These are phyloP conservation scores for Erpornis zantholeuca DNA, from an alignment of 2,113 vertebrate genomes.

Conservation along the genomic window DNA sequence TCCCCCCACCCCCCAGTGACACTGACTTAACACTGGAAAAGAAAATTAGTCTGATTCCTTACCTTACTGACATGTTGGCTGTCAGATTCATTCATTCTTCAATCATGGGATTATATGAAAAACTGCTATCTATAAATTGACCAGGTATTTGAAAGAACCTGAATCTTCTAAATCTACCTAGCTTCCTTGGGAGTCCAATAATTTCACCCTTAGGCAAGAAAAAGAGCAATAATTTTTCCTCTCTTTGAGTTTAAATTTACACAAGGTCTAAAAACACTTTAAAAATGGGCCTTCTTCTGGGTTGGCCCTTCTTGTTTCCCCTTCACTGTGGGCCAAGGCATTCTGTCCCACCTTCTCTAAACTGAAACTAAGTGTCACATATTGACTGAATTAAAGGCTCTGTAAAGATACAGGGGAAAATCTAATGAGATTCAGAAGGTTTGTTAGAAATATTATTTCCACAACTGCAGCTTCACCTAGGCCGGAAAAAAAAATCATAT, in stretches of 20 bases:
- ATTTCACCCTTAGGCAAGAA: slow-evolving; percentile 10
- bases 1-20: neutral
- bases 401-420: neutral
- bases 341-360: neutral
- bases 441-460: neutral
- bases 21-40: neutral
- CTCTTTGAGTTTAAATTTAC: neutral
- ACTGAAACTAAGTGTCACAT: neutral
- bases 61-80: neutral
- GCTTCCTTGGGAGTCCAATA: neutral
- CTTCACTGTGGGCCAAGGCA: neutral
- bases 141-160: slow-evolving; percentile 1
- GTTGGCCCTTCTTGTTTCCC: neutral
- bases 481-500: neutral
- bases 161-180: slow-evolving; percentile 1
- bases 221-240: neutral
- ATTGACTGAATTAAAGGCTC: neutral
- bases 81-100: neutral
- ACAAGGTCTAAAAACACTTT: neutral
- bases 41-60: neutral
- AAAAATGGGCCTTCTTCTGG: neutral
- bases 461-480: neutral
- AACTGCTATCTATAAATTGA: slow-evolving; percentile 34
- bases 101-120: slow-evolving; percentile 10
- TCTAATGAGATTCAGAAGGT: neutral